These are phyloP conservation scores for Sarcophaga rosellei DNA, from an alignment of 2,888 invertebrate genomes.

Conservation along the genomic window DNA sequence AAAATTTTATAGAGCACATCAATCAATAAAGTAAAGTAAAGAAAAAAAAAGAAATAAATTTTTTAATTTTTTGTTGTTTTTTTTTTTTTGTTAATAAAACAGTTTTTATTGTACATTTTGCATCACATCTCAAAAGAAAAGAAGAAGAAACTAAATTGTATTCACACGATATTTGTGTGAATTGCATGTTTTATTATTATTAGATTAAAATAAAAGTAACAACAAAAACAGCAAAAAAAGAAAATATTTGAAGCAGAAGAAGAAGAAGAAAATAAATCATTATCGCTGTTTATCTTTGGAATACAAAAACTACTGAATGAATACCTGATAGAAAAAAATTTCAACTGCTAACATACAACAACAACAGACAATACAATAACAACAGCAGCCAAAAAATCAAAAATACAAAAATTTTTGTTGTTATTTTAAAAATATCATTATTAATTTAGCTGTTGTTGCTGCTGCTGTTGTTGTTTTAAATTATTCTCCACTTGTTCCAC, in stretches of 20 bases:
- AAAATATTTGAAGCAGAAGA: neutral
- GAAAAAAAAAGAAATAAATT: conserved; percentile 19
- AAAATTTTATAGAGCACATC: conserved; percentile 58
- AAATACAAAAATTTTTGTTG: neutral
- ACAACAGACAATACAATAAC: neutral
- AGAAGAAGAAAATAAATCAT: neutral
- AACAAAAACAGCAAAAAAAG: neutral
- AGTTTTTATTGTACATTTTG: conserved; percentile 4
- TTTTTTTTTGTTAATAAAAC: neutral
- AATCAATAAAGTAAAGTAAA: conserved; percentile 50
- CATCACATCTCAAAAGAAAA: neutral
- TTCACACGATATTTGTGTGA: conserved; percentile 15
- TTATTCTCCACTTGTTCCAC: conserved; percentile 54
- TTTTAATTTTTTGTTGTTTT: conserved; percentile 3
- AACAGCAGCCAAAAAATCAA: neutral
- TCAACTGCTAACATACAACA: neutral
- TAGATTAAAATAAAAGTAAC: conserved; percentile 29
- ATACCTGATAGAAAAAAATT: neutral
- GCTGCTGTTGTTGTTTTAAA: conserved; percentile 31
- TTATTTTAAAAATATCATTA: neutral
- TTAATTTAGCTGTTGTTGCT: neutral
- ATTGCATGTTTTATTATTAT: conserved; percentile 39
- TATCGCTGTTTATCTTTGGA: conserved; percentile 5
- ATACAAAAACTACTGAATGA: conserved; percentile 31
- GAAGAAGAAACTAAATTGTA: conserved; percentile 32